Evolutionary conservation across 2,797 vertebrate species (phyloP), one percentile per base, ranked within the genome.

Genomic region (Microchirus variegatus): DNA sequence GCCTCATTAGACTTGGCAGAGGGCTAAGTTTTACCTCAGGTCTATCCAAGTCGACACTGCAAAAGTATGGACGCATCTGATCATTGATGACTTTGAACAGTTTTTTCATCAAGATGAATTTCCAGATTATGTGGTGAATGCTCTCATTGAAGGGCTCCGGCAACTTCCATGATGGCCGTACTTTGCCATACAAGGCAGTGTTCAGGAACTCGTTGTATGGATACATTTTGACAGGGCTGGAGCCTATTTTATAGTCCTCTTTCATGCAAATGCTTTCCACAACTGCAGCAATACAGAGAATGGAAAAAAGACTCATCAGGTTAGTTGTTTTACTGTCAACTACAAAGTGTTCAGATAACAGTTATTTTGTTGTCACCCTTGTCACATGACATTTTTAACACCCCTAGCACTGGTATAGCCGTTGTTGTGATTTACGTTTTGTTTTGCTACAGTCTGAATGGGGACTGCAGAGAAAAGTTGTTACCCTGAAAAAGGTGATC

Each of bases 111-210:
- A 79, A 78, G 52, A 96, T 89, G 63, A 95, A 96, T 2, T 73
- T 73, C 86, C 89, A 91, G 63, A 96, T 43, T 1, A 85, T 37
- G 0, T 42, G 79, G 63, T 90, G 80, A 66, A 97, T 43, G 1
- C 14, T 58, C 51, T 93, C 55, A 9, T 53, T 88, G 69, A 95
- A 50, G 22, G 95, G 77, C 18, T 95, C 85, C 0, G 94, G 95
- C 51, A 93, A 77, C 70, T 91, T 93, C 78, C 94, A 89, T 11
- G 70, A 45, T 0, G 94, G 94, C 0, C 93, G 92, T 0, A 93
- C 86, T 49, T 91, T 86, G 31, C 95, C 94, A 17, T 96, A 96
- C 0, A 97, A 77, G 38, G 93, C 90, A 2, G 82, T 70, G 38
- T 86, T 84, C 78, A 96, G 70, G 0, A 87, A 94, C 16, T 43